Percentiles rank a stretch among this genome's conserved stretches.
phyloP scores from a whole-genome alignment of 1,140 invertebrate genomes.

The Leptinotarsa defecta region DNA sequence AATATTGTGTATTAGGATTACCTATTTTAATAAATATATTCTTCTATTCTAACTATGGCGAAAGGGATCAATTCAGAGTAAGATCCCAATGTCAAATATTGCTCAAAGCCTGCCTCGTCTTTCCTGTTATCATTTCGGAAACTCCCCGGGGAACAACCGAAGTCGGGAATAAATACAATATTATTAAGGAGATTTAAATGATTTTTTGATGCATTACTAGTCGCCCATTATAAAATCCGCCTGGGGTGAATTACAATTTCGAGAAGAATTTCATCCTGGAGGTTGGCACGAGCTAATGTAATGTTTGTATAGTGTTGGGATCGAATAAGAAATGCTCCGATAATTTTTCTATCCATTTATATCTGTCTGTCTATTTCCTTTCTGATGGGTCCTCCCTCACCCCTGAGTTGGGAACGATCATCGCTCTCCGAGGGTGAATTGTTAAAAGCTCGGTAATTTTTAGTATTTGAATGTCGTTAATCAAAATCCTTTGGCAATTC shows the following conservation, averaged over 20 bases:
- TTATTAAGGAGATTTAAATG: not conserved
- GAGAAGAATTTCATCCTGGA: constrained; percentile 35
- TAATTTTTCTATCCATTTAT: constrained; percentile 61
- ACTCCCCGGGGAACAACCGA: not conserved
- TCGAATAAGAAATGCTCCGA: constrained; percentile 57
- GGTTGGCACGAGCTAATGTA: constrained; percentile 39
- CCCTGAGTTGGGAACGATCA: constrained; percentile 40
- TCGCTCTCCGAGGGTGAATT: constrained; percentile 45
- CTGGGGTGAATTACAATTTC: constrained; percentile 20
- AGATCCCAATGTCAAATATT: too few relatives aligned
- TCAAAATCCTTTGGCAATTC: constrained; percentile 39
- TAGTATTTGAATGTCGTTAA: constrained; percentile 49
- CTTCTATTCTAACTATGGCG: too few relatives aligned
- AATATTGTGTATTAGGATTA: too few relatives aligned
- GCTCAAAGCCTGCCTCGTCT: too few relatives aligned
- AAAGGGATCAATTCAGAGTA: too few relatives aligned
- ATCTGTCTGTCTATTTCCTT: constrained; percentile 60
- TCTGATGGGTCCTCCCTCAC: constrained; percentile 54
- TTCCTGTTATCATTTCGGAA: too few relatives aligned
- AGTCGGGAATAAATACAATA: constrained; percentile 7
- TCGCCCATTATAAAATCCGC: constrained; percentile 20
- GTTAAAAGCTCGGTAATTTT: constrained; percentile 52
- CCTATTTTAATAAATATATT: too few relatives aligned
- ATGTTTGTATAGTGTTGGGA: constrained; percentile 53
- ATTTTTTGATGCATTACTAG: constrained; percentile 8